Percentiles rank a stretch among this genome's conserved stretches.
Conservation (phyloP, 2,888 invertebrate genomes). For the Drosophila paramelanica region DNA sequence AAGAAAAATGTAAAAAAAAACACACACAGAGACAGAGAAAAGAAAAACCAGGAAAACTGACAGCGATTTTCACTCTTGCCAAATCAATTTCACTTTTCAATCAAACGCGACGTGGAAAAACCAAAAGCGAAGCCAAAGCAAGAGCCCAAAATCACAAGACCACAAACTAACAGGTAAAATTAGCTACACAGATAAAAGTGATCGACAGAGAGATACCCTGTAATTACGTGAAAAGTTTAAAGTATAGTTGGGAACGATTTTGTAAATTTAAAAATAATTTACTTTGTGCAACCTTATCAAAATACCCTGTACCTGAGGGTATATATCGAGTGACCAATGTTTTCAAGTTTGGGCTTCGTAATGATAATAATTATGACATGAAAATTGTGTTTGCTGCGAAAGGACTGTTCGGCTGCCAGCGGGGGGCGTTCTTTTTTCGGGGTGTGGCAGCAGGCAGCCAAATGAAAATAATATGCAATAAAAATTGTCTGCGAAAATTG, state of each 20-base stretch:
- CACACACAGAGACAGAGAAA: slow-evolving; percentile 3
- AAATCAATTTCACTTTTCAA: slow-evolving; percentile 78
- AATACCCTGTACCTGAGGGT: not conserved
- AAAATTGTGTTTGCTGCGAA: slow-evolving; percentile 20
- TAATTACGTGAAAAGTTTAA: not conserved
- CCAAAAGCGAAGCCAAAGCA: slow-evolving; percentile 21
- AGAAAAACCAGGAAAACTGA: slow-evolving; percentile 25
- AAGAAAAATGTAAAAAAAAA: slow-evolving; percentile 2
- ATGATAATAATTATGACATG: slow-evolving; percentile 25
- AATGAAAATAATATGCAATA: slow-evolving; percentile 73
- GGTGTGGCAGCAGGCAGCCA: slow-evolving; percentile 29
- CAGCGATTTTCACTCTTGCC: slow-evolving; percentile 45
- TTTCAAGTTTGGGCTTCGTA: slow-evolving; percentile 21
- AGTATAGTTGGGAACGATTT: not conserved
- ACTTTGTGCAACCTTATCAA: too few species aligned
- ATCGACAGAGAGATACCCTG: not conserved
- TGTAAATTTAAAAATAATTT: too few species aligned
- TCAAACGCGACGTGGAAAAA: slow-evolving; percentile 47
- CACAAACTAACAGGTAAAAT: not conserved
- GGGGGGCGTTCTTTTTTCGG: not conserved
- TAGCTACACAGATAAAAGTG: not conserved
- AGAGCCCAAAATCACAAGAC: slow-evolving; percentile 8
- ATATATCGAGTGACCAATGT: slow-evolving; percentile 22
- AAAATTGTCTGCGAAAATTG: slow-evolving; percentile 63
- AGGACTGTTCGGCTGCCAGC: not conserved